phyloP scores from a whole-genome alignment of 30 jellyfish, hydroid and myxozoan species.

The Hydractinia echinata region DNA sequence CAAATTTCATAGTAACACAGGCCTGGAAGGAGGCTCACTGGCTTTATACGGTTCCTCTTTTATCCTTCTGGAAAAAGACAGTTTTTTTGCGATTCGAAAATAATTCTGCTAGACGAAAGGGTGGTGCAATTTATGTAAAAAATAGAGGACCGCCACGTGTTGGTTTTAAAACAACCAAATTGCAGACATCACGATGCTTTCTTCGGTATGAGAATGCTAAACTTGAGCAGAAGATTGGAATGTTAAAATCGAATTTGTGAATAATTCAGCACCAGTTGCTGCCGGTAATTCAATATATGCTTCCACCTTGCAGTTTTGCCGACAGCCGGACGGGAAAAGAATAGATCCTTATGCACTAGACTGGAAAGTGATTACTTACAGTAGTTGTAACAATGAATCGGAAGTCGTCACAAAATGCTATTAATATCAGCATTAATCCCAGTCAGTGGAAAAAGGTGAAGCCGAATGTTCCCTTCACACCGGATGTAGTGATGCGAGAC shows the following conservation, averaged over 20 bases:
- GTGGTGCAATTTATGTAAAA: slow-evolving; percentile 71
- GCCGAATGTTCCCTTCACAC: slow-evolving; percentile 65
- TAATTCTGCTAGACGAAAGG: slow-evolving; percentile 51
- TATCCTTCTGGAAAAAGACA: slow-evolving; percentile 23
- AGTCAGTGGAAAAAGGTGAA: slow-evolving; percentile 37
- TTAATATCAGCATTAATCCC: slow-evolving; percentile 24
- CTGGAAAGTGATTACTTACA: slow-evolving; percentile 52
- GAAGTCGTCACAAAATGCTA: slow-evolving; percentile 70
- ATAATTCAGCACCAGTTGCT: slow-evolving; percentile 73
- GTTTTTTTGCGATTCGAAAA: slow-evolving; percentile 23
- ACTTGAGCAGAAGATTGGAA: slow-evolving; percentile 50
- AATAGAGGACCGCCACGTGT: slow-evolving; percentile 54
- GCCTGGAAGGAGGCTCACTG: slow-evolving; percentile 76
- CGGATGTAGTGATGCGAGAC: slow-evolving; percentile 43
- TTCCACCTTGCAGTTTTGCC: slow-evolving; percentile 56
- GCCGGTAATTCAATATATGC: slow-evolving; percentile 72
- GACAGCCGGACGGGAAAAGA: slow-evolving; percentile 48
- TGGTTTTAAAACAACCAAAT: slow-evolving; percentile 58
- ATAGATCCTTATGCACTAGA: slow-evolving; percentile 40
- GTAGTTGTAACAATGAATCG: slow-evolving; percentile 26
- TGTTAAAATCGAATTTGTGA: slow-evolving; percentile 39
- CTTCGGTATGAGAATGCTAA: slow-evolving; percentile 38
- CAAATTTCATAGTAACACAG: slow-evolving; percentile 33
- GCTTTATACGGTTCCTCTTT: slow-evolving; percentile 69
- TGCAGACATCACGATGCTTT: slow-evolving; percentile 48